phyloP scores from a whole-genome alignment of 1,140 invertebrate species.

The Tribolium castaneum region DNA sequence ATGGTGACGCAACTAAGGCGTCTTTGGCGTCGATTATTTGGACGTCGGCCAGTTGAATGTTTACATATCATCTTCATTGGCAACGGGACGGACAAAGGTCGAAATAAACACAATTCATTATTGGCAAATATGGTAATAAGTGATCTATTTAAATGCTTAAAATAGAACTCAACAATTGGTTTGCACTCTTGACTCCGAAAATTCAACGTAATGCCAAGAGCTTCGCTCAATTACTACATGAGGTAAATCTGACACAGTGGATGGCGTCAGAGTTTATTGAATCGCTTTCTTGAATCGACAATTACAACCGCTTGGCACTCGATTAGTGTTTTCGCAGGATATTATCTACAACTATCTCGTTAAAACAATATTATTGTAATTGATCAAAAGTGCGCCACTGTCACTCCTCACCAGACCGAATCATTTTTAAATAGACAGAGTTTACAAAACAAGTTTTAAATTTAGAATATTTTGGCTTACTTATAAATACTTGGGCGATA shows the following conservation, averaged over 20 bases:
- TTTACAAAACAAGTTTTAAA: background rate
- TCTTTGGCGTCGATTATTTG: slow-evolving; percentile 28
- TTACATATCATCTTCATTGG: slow-evolving; percentile 23
- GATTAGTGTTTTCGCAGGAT: no score
- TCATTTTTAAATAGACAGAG: background rate
- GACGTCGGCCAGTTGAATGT: slow-evolving; percentile 15
- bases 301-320: no score
- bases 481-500: background rate
- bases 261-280: background rate
- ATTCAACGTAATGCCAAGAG: background rate
- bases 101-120: slow-evolving; percentile 29
- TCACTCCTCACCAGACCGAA: background rate
- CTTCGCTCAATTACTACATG: background rate
- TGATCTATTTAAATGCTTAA: slow-evolving; percentile 33
- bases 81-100: slow-evolving; percentile 19
- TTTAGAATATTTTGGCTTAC: background rate
- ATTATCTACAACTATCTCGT: no score
- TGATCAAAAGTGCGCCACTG: no score
- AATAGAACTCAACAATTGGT: slow-evolving; percentile 27
- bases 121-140: slow-evolving; percentile 31
- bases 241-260: background rate
- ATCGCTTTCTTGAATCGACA: background rate
- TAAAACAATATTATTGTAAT: no score
- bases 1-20: slow-evolving; percentile 19
- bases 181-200: slow-evolving; percentile 29